A percentile compares a stretch with the other conserved stretches of the same genome.
phyloP scores from a whole-genome alignment of 2,113 vertebrate species.

The Psilopsiagon aurifrons region DNA sequence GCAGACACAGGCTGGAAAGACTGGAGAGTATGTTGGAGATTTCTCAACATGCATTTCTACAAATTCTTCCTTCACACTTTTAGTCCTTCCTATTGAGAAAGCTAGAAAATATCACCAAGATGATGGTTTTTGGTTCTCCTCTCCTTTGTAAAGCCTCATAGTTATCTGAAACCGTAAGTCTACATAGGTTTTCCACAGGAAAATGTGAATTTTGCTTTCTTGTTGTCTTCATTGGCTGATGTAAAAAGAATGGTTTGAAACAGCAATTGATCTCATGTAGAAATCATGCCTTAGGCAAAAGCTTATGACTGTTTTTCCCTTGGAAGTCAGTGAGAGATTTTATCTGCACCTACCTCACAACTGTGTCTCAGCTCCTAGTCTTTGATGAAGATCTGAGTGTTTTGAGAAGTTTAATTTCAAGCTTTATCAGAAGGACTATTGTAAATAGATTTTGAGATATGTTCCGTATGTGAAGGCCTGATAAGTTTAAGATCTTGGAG shows the following conservation, averaged over 20 bases:
- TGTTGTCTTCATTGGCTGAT: neutral
- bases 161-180: neutral
- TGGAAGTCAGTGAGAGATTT: neutral
- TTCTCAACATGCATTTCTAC: neutral
- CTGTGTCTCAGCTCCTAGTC: neutral
- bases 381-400: neutral
- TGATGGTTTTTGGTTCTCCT: neutral
- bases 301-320: neutral
- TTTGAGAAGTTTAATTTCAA: neutral
- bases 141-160: neutral
- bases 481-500: neutral
- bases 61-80: neutral
- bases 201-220: neutral
- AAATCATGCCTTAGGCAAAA: neutral
- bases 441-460: neutral
- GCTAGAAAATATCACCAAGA: neutral
- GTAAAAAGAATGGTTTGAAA: neutral
- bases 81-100: neutral
- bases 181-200: neutral
- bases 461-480: neutral
- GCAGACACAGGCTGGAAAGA: neutral
- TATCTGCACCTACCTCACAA: neutral
- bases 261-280: neutral
- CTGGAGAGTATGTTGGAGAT: rapidly evolving
- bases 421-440: neutral